phyloP scores from a whole-genome alignment of 23 tunicate genomes.

The Styela plicata region DNA sequence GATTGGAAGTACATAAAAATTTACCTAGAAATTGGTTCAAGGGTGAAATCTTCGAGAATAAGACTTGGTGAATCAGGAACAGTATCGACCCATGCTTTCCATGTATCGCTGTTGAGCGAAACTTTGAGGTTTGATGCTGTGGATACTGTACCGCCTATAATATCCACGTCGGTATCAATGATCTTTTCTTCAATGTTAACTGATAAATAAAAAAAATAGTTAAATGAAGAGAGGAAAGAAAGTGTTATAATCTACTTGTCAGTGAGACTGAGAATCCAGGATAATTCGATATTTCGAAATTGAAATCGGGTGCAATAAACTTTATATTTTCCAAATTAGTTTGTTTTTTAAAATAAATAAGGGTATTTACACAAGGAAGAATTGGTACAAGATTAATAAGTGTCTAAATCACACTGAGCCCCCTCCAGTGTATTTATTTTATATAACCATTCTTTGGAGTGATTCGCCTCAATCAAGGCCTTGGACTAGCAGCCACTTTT shows the following conservation, averaged over 20 bases:
- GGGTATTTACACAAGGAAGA: too few species aligned
- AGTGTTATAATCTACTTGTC: not conserved
- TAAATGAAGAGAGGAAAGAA: too few species aligned
- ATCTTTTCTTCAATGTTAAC: conserved; percentile 32
- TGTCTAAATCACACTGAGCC: too few species aligned
- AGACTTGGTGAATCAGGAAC: conserved; percentile 44
- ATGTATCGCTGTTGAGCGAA: conserved; percentile 35
- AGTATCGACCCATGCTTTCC: conserved; percentile 76
- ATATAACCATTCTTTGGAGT: too few species aligned
- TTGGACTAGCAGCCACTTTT: too few species aligned
- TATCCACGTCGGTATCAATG: not conserved
- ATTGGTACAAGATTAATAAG: too few species aligned
- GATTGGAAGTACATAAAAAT: too few species aligned
- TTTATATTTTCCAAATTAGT: too few species aligned
- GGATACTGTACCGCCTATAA: conserved; percentile 48
- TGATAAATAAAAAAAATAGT: not conserved
- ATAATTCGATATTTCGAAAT: not conserved
- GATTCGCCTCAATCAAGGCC: too few species aligned
- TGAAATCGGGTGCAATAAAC: too few species aligned
- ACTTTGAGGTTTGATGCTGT: conserved; percentile 44
- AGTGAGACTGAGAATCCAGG: not conserved
- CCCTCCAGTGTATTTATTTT: too few species aligned
- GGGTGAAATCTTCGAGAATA: not conserved
- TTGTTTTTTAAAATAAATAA: too few species aligned
- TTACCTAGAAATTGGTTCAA: conserved; percentile 16